Evolutionary conservation across 30 jellyfish, hydroid and myxozoan species (phyloP).

Genomic region (Hydractinia echinata): DNA sequence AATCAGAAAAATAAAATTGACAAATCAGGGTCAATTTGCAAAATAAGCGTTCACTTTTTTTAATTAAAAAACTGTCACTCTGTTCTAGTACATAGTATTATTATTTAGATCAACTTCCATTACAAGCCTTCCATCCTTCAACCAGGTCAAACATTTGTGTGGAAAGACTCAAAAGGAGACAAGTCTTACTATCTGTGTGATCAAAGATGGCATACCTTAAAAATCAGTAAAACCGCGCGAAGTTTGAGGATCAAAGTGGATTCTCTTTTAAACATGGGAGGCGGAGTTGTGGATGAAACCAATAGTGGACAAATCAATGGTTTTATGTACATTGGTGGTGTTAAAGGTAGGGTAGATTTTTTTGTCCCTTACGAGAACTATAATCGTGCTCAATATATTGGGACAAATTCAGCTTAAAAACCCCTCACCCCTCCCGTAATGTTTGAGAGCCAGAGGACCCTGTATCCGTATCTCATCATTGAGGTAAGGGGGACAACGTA

Average conservation of each 20-base stretch:
- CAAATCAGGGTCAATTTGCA: too few species aligned
- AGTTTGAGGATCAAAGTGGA: conserved; percentile 68
- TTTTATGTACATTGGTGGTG: conserved; percentile 71
- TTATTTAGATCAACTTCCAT: conserved; percentile 55
- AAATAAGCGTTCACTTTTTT: not conserved
- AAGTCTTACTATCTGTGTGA: conserved; percentile 57
- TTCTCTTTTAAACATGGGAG: conserved; percentile 17
- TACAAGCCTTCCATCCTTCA: conserved; percentile 54
- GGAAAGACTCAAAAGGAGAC: conserved; percentile 70
- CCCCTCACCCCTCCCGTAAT: not conserved
- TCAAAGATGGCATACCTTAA: conserved; percentile 82
- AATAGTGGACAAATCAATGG: conserved; percentile 55
- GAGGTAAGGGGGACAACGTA: too few species aligned
- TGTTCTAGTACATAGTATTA: too few species aligned
- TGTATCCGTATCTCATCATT: too few species aligned
- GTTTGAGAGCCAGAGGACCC: not conserved
- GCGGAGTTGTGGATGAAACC: conserved; percentile 25
- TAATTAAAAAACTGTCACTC: not conserved
- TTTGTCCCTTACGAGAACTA: not conserved
- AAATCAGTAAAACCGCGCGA: conserved; percentile 37
- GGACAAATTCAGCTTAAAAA: too few species aligned
- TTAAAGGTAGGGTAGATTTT: conserved; percentile 50
- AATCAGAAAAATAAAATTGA: too few species aligned
- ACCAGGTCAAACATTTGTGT: conserved; percentile 47
- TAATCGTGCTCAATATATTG: too few species aligned